A percentile compares a stretch with the other conserved stretches of the same genome.
Conservation (phyloP, 2,888 invertebrate species). For the Steromphala cineraria region DNA sequence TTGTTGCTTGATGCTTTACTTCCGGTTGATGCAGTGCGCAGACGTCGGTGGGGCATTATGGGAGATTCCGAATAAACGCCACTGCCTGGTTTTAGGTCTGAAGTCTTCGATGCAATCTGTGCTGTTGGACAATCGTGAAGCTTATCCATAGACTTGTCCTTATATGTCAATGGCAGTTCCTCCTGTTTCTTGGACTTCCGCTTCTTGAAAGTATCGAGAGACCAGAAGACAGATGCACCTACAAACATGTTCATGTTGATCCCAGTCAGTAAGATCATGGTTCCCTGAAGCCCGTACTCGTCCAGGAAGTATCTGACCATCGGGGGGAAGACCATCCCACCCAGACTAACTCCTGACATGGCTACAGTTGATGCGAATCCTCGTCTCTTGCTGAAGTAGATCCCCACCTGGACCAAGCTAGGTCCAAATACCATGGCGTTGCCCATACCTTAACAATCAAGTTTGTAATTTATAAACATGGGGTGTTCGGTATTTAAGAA, state of each 20-base stretch:
- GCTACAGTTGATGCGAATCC: background rate
- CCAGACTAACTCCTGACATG: background rate
- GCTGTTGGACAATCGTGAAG: background rate
- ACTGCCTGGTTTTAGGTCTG: background rate
- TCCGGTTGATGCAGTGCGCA: background rate
- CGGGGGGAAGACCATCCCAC: background rate
- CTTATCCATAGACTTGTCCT: background rate
- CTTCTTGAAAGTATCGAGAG: background rate
- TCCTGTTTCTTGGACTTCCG: background rate
- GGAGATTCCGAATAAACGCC: background rate
- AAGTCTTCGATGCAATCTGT: background rate
- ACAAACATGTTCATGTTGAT: background rate
- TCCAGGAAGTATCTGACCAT: background rate
- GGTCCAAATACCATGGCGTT: background rate
- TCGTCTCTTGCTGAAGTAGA: background rate
- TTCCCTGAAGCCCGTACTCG: background rate
- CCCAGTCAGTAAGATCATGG: background rate
- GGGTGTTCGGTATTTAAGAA: no score
- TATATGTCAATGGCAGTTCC: no score
- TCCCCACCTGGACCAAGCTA: background rate
- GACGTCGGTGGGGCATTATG: background rate
- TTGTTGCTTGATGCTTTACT: background rate
- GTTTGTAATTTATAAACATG: no score
- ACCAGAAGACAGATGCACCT: background rate
- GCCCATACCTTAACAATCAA: background rate